phyloP scores from a whole-genome alignment of 2,797 vertebrate genomes.

The Leptoclinus maculatus region DNA sequence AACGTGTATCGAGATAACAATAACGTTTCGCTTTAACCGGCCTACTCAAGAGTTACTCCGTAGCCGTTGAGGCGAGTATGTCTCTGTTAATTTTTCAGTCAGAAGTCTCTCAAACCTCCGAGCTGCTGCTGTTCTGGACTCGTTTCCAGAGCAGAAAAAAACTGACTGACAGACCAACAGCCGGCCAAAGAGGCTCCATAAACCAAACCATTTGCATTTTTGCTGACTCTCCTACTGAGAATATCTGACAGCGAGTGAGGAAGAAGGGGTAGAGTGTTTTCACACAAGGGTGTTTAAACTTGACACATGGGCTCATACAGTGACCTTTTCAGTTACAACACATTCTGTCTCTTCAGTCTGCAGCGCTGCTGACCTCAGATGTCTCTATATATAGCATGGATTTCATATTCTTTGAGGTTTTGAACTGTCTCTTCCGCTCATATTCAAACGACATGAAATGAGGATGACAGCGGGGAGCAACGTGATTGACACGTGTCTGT shows the following conservation, averaged over 20 bases:
- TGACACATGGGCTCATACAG: slow-evolving; percentile 34
- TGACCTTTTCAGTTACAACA: slow-evolving; percentile 33
- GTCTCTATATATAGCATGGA: background rate
- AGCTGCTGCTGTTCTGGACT: background rate
- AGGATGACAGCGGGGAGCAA: background rate
- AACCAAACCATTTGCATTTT: slow-evolving; percentile 45
- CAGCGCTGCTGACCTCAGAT: slow-evolving; percentile 3
- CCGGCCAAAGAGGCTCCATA: background rate
- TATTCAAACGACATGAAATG: background rate
- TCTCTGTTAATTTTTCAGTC: background rate
- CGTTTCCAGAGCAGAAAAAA: slow-evolving; percentile 6
- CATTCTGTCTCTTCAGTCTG: background rate
- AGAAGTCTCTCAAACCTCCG: background rate
- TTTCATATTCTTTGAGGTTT: background rate
- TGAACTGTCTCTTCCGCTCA: background rate
- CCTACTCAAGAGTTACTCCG: background rate
- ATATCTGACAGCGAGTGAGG: slow-evolving; percentile 36
- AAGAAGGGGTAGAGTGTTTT: slow-evolving; percentile 8
- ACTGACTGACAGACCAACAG: background rate
- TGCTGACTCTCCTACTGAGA: slow-evolving; percentile 39
- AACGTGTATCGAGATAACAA: too few species aligned
- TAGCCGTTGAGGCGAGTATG: background rate
- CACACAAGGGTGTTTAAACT: slow-evolving; percentile 37
- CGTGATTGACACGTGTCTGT: slow-evolving; percentile 13
- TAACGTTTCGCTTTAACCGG: background rate